Evolutionary conservation across 2,797 vertebrate species (phyloP).

Genomic region (Enteromius fasciolatus): DNA sequence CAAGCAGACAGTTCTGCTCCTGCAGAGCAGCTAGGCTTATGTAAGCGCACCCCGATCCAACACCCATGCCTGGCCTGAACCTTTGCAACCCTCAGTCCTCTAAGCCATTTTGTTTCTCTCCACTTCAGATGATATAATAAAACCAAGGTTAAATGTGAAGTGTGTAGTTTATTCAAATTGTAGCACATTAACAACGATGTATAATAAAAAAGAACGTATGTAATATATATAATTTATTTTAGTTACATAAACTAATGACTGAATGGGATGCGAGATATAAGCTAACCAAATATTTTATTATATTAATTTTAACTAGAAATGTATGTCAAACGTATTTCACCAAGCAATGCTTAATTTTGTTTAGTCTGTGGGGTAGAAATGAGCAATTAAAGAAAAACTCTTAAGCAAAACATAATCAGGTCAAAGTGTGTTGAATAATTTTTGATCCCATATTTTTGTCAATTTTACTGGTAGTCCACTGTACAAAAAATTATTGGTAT

Average conservation of each 20-base stretch:
- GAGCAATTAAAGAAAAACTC: no score
- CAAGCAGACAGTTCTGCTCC: constrained; percentile 66
- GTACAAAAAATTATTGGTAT: not conserved
- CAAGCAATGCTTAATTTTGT: not conserved
- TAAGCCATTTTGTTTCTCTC: constrained; percentile 6
- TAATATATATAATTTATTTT: not conserved
- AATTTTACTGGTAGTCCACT: not conserved
- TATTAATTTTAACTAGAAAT: not conserved
- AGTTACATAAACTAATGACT: not conserved
- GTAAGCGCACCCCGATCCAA: constrained; percentile 73
- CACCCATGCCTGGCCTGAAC: constrained; percentile 81
- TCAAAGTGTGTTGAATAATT: no score
- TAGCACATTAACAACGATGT: no score
- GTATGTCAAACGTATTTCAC: not conserved
- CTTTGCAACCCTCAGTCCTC: constrained; percentile 33
- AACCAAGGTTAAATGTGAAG: constrained; percentile 14
- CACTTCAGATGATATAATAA: not conserved
- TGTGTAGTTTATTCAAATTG: not conserved
- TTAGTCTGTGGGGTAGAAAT: not conserved
- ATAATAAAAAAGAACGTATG: not conserved
- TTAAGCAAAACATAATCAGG: no score
- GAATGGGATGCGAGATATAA: not conserved
- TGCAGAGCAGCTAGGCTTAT: constrained; percentile 44
- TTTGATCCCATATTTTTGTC: no score
- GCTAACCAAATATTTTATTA: not conserved